phyloP scores from a whole-genome alignment of 2,797 vertebrate species.

The Chrosomus eos region DNA sequence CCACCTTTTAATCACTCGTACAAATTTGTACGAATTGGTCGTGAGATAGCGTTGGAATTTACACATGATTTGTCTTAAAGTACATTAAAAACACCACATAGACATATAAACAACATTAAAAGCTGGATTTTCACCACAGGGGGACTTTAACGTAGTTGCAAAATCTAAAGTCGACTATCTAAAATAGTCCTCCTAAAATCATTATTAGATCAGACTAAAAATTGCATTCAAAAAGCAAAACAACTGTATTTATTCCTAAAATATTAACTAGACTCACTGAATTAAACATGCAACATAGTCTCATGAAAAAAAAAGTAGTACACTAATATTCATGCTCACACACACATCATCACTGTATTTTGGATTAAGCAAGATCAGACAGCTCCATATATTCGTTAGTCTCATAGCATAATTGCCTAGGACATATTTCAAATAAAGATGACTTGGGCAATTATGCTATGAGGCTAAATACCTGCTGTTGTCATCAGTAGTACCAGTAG shows the following conservation, averaged over 20 bases:
- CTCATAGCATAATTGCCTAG: no score
- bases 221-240: not conserved
- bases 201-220: not conserved
- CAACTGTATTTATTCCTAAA: not conserved
- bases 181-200: not conserved
- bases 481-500: not conserved
- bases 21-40: no score
- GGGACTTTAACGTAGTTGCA: no score
- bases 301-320: not conserved
- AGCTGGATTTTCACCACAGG: no score
- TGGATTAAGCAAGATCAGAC: not conserved
- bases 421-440: no score
- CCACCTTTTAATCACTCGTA: no score
- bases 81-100: no score
- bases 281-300: not conserved
- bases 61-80: no score
- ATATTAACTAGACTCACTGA: not conserved
- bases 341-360: not conserved
- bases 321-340: not conserved
- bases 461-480: not conserved
- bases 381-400: no score
- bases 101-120: no score
- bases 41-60: no score
- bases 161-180: not conserved
- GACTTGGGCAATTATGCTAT: no score